Base-by-base conservation (phyloP, 2,113 vertebrate species). In the Murina feae region DNA sequence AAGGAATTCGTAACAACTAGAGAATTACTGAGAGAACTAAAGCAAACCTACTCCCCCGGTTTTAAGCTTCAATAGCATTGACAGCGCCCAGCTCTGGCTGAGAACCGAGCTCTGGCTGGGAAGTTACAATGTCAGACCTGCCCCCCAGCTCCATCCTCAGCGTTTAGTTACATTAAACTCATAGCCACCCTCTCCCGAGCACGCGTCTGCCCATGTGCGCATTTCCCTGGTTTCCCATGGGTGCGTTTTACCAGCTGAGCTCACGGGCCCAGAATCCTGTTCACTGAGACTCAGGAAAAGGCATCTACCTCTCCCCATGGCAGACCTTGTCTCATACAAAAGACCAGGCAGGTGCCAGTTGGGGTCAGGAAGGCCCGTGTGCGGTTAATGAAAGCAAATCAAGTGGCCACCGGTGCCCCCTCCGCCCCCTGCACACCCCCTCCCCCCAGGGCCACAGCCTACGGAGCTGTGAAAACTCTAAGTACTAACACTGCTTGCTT, bases 111-210 rank as follows among this genome's bases (percentile, higher is more conserved):
- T 68, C n/a, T 74, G 23, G 23, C 44, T 42, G 39, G 16, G 47
- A 74, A 75, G 25, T 87, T n/a, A 35, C n/a, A 47, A 49, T 9
- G 16, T 30, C 55, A 80, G 66, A 66, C 39, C 28, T 17, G 47
- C 8, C 25, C 25, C 58, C 66, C 47, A 5, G 20, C 30, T 66
- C 32, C 49, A 35, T 68, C 51, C 69, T 78, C 20, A 11, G 39
- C 32, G 14, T 65, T 51, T 9, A 28, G 68, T 28, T 68, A 28
- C 13, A 28, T 58, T 58, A 49, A 17, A 60, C 69, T 58, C n/a
- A 17, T 5, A 35, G 12, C 7, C 2, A 1, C 8, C 3, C 21
- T 18, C 32, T 39, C 16, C 9, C n/a, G 9, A 2, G 25, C 11
- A 1, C 35, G n/a, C 10, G 0, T 37, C 47, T 32, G 69, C 21